A percentile compares a stretch with the other conserved stretches of the same genome.
These are phyloP conservation scores for Halictus rubicundus DNA, from an alignment of 1,140 invertebrate species.

Conservation along the genomic window DNA sequence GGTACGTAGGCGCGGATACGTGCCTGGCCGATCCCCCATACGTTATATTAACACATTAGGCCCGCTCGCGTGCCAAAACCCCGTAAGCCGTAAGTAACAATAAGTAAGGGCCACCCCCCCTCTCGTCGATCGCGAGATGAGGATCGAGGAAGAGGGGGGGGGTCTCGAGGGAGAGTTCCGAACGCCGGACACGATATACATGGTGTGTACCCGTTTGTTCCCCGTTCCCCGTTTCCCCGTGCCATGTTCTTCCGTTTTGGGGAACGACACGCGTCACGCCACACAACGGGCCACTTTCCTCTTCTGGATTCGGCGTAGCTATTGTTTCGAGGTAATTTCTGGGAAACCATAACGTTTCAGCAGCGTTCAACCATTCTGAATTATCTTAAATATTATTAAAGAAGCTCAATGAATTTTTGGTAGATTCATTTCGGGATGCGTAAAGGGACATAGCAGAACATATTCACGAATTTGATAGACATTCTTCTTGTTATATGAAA, in stretches of 20 bases:
- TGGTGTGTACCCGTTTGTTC: neutral
- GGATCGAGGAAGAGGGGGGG: slow-evolving; percentile 8
- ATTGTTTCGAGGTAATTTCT: neutral
- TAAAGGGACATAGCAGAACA: too few relatives aligned
- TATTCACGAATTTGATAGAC: too few relatives aligned
- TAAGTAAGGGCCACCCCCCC: slow-evolving; percentile 66
- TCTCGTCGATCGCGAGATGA: slow-evolving; percentile 52
- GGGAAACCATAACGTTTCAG: neutral
- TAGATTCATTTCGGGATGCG: too few relatives aligned
- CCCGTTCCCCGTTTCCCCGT: slow-evolving; percentile 10
- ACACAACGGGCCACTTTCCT: slow-evolving; percentile 13
- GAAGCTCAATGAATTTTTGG: too few relatives aligned
- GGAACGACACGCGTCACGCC: slow-evolving; percentile 40
- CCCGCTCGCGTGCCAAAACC: slow-evolving; percentile 75
- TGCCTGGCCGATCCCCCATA: slow-evolving; percentile 64
- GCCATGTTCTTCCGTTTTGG: slow-evolving; percentile 21
- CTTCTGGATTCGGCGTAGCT: neutral
- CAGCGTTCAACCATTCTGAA: neutral
- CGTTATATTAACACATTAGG: slow-evolving; percentile 79
- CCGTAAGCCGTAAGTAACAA: slow-evolving; percentile 76
- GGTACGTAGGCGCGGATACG: slow-evolving; percentile 64
- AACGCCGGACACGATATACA: slow-evolving; percentile 16
- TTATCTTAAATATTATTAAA: too few relatives aligned
- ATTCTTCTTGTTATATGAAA: too few relatives aligned
- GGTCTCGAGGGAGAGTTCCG: slow-evolving; percentile 11